phyloP scores from a whole-genome alignment of 1,140 invertebrate species.

The Trialeurodes vaporariorum region DNA sequence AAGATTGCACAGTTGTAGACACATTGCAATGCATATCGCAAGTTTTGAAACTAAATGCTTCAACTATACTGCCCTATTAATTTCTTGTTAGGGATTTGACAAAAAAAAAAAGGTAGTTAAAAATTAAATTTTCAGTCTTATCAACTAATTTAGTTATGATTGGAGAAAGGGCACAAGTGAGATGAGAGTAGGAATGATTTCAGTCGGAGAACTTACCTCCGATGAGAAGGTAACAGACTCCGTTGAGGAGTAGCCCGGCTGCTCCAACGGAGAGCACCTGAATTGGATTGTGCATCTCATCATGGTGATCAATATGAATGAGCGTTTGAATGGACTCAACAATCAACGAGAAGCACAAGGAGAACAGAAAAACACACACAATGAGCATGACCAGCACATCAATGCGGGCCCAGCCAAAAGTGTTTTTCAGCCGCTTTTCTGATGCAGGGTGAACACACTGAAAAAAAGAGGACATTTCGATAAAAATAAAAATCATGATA shows the following conservation, averaged over 20 bases:
- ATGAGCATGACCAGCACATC: constrained; percentile 69
- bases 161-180: too few species aligned
- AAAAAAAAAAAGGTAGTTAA: too few species aligned
- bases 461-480: constrained; percentile 4
- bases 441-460: constrained; percentile 11
- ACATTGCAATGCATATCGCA: too few species aligned
- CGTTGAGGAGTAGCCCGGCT: constrained; percentile 53
- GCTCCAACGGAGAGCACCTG: constrained; percentile 48
- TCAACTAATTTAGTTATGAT: too few species aligned
- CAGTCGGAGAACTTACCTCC: constrained; percentile 43
- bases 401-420: constrained; percentile 82
- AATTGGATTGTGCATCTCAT: constrained; percentile 52
- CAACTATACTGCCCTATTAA: too few species aligned
- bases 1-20: too few species aligned
- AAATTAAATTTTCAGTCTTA: too few species aligned
- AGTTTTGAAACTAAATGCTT: too few species aligned
- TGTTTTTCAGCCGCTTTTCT: constrained; percentile 63
- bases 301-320: constrained; percentile 60
- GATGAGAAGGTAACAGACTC: constrained; percentile 57
- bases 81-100: too few species aligned
- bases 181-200: too few species aligned
- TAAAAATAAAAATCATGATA: too few species aligned
- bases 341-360: constrained; percentile 67
- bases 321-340: constrained; percentile 70
- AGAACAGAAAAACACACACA: constrained; percentile 70